Evolutionary conservation across 2,888 invertebrate genomes (phyloP).

Genomic region (Parnassius glacialis): DNA sequence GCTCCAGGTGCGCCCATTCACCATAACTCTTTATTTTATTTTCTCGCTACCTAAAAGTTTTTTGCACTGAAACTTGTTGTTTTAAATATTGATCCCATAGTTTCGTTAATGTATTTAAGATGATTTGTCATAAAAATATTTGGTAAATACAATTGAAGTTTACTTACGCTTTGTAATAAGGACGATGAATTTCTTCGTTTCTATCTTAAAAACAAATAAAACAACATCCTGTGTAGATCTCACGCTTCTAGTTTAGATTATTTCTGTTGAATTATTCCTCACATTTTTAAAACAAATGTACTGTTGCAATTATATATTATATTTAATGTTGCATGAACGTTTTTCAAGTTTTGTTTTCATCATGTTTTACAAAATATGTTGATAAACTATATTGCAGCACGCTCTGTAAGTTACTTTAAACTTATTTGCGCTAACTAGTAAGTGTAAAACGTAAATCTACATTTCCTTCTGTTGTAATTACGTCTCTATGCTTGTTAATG

Average conservation of each 20-base stretch:
- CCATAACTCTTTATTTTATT: not conserved
- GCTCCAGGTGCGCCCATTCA: slow-evolving; percentile 84
- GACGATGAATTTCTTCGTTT: too few species aligned
- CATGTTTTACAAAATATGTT: not conserved
- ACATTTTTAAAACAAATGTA: not conserved
- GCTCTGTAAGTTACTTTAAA: slow-evolving; percentile 9
- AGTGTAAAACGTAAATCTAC: slow-evolving; percentile 6
- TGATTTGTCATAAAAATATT: too few species aligned
- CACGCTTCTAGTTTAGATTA: too few species aligned
- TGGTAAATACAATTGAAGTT: too few species aligned
- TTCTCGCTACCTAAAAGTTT: not conserved
- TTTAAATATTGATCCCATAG: not conserved
- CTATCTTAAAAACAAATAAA: too few species aligned
- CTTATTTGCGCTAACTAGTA: slow-evolving; percentile 3
- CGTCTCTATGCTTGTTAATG: slow-evolving; percentile 49
- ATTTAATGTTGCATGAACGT: not conserved
- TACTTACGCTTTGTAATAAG: too few species aligned
- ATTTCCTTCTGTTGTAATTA: slow-evolving; percentile 11
- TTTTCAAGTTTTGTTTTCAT: not conserved
- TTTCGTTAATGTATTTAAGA: not conserved
- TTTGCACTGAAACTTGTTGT: not conserved
- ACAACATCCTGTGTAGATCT: too few species aligned
- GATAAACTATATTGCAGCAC: slow-evolving; percentile 9
- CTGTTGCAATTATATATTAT: not conserved
- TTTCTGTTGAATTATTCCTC: not conserved